Conservation (phyloP, 1,140 invertebrate species). For the Colletes gigas region DNA sequence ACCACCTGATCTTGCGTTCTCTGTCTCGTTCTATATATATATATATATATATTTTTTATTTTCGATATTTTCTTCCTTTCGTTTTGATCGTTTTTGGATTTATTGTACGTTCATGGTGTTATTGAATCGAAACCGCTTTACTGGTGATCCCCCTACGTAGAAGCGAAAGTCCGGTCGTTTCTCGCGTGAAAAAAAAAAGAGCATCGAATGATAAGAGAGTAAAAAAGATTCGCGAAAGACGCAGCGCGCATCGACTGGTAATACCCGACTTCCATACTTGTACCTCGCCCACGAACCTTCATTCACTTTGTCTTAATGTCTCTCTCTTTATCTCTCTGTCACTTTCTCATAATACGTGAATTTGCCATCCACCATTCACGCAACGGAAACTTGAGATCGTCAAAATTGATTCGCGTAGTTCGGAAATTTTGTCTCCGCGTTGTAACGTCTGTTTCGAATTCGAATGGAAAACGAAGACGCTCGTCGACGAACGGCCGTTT, state of each 20-base stretch:
- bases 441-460: too few relatives aligned
- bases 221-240: neutral
- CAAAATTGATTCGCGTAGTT: neutral
- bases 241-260: constrained; percentile 56
- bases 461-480: constrained; percentile 26
- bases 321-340: constrained; percentile 8
- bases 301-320: constrained; percentile 63
- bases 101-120: constrained; percentile 47
- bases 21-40: neutral
- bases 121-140: constrained; percentile 35
- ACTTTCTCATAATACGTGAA: constrained; percentile 50
- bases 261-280: constrained; percentile 39
- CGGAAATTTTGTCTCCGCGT: neutral
- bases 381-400: neutral
- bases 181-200: neutral
- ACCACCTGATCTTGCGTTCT: neutral
- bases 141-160: constrained; percentile 22
- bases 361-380: constrained; percentile 24
- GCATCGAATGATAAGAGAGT: too few relatives aligned
- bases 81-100: constrained; percentile 23
- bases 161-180: constrained; percentile 16
- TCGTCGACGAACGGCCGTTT: constrained; percentile 44
- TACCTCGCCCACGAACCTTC: constrained; percentile 56
- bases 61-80: neutral
- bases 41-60: neutral